phyloP scores from a whole-genome alignment of 2,888 invertebrate species.

The Notodromas monacha region DNA sequence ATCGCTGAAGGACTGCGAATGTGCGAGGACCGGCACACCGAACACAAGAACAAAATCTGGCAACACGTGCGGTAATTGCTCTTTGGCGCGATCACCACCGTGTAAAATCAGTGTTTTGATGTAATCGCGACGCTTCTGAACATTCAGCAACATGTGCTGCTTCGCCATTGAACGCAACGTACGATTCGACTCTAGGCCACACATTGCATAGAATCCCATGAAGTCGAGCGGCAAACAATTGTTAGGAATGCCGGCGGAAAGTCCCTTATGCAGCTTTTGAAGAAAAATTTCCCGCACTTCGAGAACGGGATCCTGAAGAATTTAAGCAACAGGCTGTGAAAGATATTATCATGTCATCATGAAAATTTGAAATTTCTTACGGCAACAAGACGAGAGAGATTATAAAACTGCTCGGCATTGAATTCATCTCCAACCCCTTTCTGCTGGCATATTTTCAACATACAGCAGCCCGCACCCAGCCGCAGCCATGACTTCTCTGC shows the following conservation, averaged over 20 bases:
- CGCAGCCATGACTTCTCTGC: slow-evolving; percentile 79
- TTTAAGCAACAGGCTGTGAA: too few relatives aligned
- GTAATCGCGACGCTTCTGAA: slow-evolving; percentile 57
- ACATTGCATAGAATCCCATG: slow-evolving; percentile 74
- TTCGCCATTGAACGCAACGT: slow-evolving; percentile 27
- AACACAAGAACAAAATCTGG: slow-evolving; percentile 93
- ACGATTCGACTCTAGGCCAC: slow-evolving; percentile 54
- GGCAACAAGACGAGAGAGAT: slow-evolving; percentile 60
- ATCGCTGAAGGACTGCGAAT: slow-evolving; percentile 47
- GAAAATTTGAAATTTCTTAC: too few relatives aligned
- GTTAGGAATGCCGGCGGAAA: slow-evolving; percentile 44
- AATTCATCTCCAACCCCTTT: slow-evolving; percentile 81
- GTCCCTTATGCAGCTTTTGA: slow-evolving; percentile 63
- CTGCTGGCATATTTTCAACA: slow-evolving; percentile 87
- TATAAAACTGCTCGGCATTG: slow-evolving; percentile 74
- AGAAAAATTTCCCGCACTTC: slow-evolving; percentile 67
- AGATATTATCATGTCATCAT: too few relatives aligned
- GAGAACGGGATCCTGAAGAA: slow-evolving; percentile 20
- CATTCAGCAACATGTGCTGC: slow-evolving; percentile 56
- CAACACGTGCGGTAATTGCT: slow-evolving; percentile 51
- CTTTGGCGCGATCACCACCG: slow-evolving; percentile 27
- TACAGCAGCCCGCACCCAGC: slow-evolving; percentile 66
- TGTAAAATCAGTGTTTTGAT: slow-evolving; percentile 40
- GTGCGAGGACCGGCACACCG: slow-evolving; percentile 78
- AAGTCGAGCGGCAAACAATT: slow-evolving; percentile 78